Conservation (phyloP, 2,888 invertebrate species). For the Conchocele bisecta region DNA sequence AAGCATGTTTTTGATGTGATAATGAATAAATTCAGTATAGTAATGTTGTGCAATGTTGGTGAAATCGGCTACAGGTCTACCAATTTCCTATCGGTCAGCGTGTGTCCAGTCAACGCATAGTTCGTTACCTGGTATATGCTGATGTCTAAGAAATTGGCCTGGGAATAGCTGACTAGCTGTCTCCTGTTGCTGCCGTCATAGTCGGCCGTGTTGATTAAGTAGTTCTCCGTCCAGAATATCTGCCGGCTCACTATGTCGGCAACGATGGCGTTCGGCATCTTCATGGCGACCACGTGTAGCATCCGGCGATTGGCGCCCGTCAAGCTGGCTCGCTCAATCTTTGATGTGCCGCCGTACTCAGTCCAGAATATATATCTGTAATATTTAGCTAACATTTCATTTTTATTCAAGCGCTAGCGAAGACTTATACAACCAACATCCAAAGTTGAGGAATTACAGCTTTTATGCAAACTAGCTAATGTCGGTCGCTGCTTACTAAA, state of each 20-base stretch:
- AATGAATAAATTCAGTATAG: too few relatives aligned
- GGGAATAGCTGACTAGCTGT: conserved; percentile 16
- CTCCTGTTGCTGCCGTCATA: conserved; percentile 38
- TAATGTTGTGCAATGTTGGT: too few relatives aligned
- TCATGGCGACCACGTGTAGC: not conserved
- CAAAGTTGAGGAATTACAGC: too few relatives aligned
- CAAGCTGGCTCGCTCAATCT: conserved; percentile 42
- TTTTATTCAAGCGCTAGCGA: too few relatives aligned
- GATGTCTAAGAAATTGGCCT: conserved; percentile 38
- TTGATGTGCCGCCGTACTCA: conserved; percentile 20
- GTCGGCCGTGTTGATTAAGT: conserved; percentile 26
- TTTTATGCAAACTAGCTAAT: too few relatives aligned
- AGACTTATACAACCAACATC: too few relatives aligned
- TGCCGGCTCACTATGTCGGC: conserved; percentile 22
- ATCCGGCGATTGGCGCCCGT: conserved; percentile 27
- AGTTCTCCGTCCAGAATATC: conserved; percentile 48
- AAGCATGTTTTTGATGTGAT: too few relatives aligned
- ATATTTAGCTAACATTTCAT: too few relatives aligned
- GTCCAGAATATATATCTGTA: conserved; percentile 59
- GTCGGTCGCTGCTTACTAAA: too few relatives aligned
- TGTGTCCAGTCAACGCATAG: too few relatives aligned
- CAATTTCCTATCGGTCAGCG: too few relatives aligned
- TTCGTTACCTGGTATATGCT: conserved; percentile 32
- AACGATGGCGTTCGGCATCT: conserved; percentile 31
- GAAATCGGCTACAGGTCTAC: too few relatives aligned